These are phyloP conservation scores for Apteryx mantelli DNA, from an alignment of 2,113 vertebrate genomes.

Conservation along the genomic window DNA sequence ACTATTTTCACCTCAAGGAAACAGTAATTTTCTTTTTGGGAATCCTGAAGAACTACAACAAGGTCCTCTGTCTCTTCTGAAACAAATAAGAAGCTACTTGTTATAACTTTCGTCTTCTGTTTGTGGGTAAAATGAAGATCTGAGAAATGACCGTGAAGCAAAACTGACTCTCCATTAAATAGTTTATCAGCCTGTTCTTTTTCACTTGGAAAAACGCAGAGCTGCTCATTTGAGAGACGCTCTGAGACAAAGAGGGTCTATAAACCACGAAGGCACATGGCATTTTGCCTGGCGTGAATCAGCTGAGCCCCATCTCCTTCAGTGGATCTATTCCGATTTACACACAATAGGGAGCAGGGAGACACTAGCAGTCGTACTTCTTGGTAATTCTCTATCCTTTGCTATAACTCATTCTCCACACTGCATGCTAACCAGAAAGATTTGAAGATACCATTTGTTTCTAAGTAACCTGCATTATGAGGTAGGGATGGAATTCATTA, in stretches of 20 bases:
- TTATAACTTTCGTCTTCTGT: background rate
- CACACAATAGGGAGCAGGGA: background rate
- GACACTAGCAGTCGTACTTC: background rate
- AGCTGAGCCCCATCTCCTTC: background rate
- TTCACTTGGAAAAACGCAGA: conserved; percentile 33
- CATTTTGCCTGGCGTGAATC: background rate
- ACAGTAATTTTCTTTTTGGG: background rate
- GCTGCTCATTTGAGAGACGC: background rate
- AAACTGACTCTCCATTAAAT: background rate
- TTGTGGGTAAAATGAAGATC: background rate
- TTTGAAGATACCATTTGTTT: conserved; percentile 33
- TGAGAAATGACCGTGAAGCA: background rate
- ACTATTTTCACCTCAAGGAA: background rate
- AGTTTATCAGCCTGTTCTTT: conserved; percentile 7
- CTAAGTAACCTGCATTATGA: background rate
- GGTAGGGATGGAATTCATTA: conserved; percentile 21
- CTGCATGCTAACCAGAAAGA: conserved; percentile 11
- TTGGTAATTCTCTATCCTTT: background rate
- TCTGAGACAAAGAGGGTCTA: background rate
- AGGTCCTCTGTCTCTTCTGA: background rate
- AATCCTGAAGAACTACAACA: background rate
- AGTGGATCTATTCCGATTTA: background rate
- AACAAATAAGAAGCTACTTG: background rate
- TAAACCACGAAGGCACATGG: background rate
- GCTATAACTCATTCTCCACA: background rate